Conservation (phyloP, 2,113 vertebrate species). For the Ardeotis arabs region DNA sequence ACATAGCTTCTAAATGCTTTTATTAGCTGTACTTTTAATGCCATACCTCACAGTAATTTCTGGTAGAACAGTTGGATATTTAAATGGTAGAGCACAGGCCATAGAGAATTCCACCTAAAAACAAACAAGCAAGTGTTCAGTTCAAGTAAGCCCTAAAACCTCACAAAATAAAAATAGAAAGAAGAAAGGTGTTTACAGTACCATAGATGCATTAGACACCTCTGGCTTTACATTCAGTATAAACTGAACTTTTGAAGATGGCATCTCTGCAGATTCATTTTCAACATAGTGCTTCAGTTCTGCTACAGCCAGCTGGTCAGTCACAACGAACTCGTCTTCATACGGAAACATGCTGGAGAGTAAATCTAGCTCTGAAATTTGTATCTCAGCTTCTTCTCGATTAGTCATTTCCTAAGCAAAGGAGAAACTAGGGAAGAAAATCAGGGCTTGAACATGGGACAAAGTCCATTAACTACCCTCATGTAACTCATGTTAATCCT, state of each 20-base stretch:
- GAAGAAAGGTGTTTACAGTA: slow-evolving; percentile 1
- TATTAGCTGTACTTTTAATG: not conserved
- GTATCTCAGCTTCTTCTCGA: slow-evolving; percentile 83
- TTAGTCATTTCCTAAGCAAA: slow-evolving; percentile 64
- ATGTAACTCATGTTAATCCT: not conserved
- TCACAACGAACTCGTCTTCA: slow-evolving; percentile 83
- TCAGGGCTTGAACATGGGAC: fast-evolving
- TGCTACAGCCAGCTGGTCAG: slow-evolving; percentile 87
- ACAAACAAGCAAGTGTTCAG: not conserved
- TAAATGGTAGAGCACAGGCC: slow-evolving; percentile 84
- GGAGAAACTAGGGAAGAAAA: not conserved
- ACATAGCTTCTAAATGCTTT: not conserved
- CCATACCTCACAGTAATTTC: slow-evolving; percentile 89
- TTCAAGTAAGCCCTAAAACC: not conserved
- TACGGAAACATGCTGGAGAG: slow-evolving; percentile 93
- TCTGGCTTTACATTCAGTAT: slow-evolving; percentile 81
- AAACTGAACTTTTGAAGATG: slow-evolving; percentile 85
- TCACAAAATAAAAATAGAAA: not conserved
- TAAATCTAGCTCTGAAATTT: slow-evolving; percentile 91
- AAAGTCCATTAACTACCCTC: not conserved
- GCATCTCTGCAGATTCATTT: slow-evolving; percentile 64
- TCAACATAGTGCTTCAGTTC: slow-evolving; percentile 86
- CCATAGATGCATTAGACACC: slow-evolving; percentile 39
- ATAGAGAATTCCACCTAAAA: slow-evolving; percentile 82
- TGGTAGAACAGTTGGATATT: slow-evolving; percentile 87